These are phyloP conservation scores for Drosophila infuscata DNA, from an alignment of 2,888 invertebrate genomes.

Conservation along the genomic window DNA sequence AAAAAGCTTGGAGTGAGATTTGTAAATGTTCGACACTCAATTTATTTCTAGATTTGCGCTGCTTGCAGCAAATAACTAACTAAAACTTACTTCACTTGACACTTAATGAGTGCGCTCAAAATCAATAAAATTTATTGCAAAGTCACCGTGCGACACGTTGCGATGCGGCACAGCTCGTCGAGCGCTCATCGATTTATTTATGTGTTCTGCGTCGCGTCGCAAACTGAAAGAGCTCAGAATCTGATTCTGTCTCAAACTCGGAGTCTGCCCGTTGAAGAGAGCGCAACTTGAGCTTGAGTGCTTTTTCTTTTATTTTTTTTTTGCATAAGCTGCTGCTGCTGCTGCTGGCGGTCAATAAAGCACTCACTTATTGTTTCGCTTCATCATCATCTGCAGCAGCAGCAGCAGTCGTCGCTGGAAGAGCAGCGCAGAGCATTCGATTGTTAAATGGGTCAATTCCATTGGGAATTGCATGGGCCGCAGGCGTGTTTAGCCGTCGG, in stretches of 20 bases:
- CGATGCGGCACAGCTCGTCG: slow-evolving; percentile 48
- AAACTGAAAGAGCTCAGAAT: slow-evolving; percentile 45
- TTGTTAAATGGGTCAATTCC: slow-evolving; percentile 84
- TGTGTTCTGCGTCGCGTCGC: slow-evolving; percentile 55
- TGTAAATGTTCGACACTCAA: slow-evolving; percentile 39
- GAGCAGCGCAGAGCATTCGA: slow-evolving; percentile 44
- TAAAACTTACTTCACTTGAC: slow-evolving; percentile 44
- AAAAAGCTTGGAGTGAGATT: slow-evolving; percentile 17
- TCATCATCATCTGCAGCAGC: slow-evolving; percentile 39
- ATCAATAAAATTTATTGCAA: slow-evolving; percentile 59
- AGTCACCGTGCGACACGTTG: slow-evolving; percentile 43
- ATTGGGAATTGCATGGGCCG: slow-evolving; percentile 81
- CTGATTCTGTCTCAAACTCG: slow-evolving; percentile 37
- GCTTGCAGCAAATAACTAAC: slow-evolving; percentile 18
- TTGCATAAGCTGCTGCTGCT: slow-evolving; percentile 58
- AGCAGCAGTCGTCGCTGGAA: slow-evolving; percentile 47
- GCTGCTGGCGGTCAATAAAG: slow-evolving; percentile 59
- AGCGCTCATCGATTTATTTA: slow-evolving; percentile 76
- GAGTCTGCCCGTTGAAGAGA: slow-evolving; percentile 17
- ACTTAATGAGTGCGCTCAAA: slow-evolving; percentile 53
- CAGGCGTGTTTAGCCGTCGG: slow-evolving; percentile 54
- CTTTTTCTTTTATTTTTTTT: slow-evolving; percentile 33
- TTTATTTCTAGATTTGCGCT: slow-evolving; percentile 42
- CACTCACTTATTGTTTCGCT: slow-evolving; percentile 68
- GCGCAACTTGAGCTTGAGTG: slow-evolving; percentile 62